Conservation (phyloP, 1,140 invertebrate species). For the Scaptomyza hsui region DNA sequence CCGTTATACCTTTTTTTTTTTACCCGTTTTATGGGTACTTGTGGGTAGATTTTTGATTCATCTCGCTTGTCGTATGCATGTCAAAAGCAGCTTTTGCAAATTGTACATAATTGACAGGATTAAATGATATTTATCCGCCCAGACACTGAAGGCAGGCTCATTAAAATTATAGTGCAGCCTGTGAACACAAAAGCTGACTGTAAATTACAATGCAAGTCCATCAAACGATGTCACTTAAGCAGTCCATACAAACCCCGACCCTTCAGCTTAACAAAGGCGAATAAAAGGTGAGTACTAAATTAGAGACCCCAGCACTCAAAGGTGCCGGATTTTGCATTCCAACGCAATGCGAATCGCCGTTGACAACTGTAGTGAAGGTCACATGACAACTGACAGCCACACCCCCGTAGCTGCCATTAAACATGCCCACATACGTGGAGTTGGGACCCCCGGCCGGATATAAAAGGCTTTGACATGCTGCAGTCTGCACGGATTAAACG, state of each 20-base stretch:
- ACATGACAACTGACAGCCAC: constrained; percentile 13
- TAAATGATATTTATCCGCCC: background rate
- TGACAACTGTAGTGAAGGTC: too few species aligned
- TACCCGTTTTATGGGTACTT: too few species aligned
- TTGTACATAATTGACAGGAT: constrained; percentile 53
- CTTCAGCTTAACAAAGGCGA: background rate
- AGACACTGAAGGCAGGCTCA: constrained; percentile 19
- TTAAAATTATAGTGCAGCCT: constrained; percentile 59
- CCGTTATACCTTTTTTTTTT: too few species aligned
- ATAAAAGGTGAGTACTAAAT: constrained; percentile 33
- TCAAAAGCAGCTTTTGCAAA: constrained; percentile 55
- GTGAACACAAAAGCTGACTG: constrained; percentile 11
- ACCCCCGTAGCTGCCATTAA: background rate
- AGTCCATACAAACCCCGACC: background rate
- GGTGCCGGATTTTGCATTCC: background rate
- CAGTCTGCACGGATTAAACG: background rate
- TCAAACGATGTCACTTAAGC: constrained; percentile 33
- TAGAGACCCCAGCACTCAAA: background rate
- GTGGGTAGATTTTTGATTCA: background rate
- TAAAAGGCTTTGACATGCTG: constrained; percentile 3
- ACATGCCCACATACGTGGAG: background rate
- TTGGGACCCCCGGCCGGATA: background rate
- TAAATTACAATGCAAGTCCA: constrained; percentile 33
- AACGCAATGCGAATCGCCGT: background rate
- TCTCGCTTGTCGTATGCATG: constrained; percentile 54